Evolutionary conservation across 2,113 vertebrate species (phyloP).

Genomic region (Connochaetes taurinus): DNA sequence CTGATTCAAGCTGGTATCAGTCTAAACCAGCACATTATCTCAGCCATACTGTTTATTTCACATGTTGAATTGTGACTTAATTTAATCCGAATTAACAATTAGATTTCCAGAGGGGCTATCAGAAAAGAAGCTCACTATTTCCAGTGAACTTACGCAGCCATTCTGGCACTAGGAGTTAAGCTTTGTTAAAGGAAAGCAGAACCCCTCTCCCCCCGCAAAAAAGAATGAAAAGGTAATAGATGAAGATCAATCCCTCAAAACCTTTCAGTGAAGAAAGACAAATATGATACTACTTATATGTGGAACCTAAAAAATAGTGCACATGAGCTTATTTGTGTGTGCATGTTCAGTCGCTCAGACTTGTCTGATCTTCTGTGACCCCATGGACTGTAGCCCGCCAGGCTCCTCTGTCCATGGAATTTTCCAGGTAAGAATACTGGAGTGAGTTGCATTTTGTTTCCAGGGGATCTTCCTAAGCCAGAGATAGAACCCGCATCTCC

Average conservation of each 20-base stretch:
- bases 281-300: not conserved
- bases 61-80: not conserved
- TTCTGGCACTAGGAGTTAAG: not conserved
- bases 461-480: not conserved
- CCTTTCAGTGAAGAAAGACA: not conserved
- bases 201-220: accelerated
- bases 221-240: not conserved
- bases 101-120: not conserved
- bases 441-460: not conserved
- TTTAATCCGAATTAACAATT: not conserved
- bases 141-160: not conserved
- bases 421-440: not conserved
- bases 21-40: not conserved
- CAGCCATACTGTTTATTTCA: not conserved
- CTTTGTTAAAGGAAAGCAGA: not conserved
- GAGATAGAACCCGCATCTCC: not conserved
- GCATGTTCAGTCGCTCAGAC: not conserved
- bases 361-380: not conserved
- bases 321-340: not conserved
- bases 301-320: not conserved
- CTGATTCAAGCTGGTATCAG: not conserved
- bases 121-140: not conserved
- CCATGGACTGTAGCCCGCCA: accelerated
- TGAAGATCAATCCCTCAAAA: not conserved
- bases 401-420: not conserved